phyloP scores from a whole-genome alignment of 2,113 vertebrate species.

The zebrafish (Danio rerio) region GRCz12tu NC_133193.1:19541501-19542000 shows the following conservation, averaged over 20 bases:
- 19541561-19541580: conserved; percentile 14
- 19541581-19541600: conserved; percentile 28
- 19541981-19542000: conserved; percentile 52
- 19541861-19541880: conserved; percentile 50
- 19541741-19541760: not conserved
- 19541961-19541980: conserved; percentile 56
- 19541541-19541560: not conserved
- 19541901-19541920: conserved; percentile 55
- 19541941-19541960: conserved; percentile 55
- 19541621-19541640: conserved; percentile 47
- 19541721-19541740: conserved; percentile 5
- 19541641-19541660: conserved; percentile 54
- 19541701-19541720: conserved; percentile 47
- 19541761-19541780: conserved; percentile 12
- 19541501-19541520: not conserved
- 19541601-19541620: conserved; percentile 54
- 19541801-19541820: conserved; percentile 37
- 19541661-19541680: conserved; percentile 55
- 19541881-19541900: conserved; percentile 27
- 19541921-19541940: conserved; percentile 49
- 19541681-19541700: conserved; percentile 53
- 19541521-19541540: conserved; percentile 14
- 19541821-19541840: conserved; percentile 57
- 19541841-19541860: conserved; percentile 60
- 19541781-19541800: conserved; percentile 27